These are phyloP conservation scores for Spisula subtruncata DNA, from an alignment of 2,888 invertebrate species.

Conservation along the genomic window DNA sequence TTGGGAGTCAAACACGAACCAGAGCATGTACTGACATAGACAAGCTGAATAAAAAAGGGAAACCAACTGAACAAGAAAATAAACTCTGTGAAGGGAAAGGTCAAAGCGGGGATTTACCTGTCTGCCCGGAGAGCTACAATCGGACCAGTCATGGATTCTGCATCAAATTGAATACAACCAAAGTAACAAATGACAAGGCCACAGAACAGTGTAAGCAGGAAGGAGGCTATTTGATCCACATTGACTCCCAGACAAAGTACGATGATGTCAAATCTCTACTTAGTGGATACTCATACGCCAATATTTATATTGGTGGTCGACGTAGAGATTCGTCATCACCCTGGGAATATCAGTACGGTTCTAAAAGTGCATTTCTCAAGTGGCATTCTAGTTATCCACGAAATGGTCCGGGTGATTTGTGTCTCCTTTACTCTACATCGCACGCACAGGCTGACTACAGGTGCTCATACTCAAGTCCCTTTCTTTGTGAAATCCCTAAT, in stretches of 20 bases:
- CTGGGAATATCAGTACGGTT: slow-evolving; percentile 11
- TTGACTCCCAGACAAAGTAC: background rate
- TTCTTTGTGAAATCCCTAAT: background rate
- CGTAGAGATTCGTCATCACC: background rate
- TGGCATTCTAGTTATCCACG: background rate
- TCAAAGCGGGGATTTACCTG: no score
- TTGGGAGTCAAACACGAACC: slow-evolving; percentile 22
- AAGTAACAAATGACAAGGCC: background rate
- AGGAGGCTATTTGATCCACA: slow-evolving; percentile 9
- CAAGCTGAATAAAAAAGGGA: background rate
- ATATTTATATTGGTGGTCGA: background rate
- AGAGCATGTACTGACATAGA: background rate
- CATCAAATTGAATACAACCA: background rate
- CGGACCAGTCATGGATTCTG: slow-evolving; percentile 1
- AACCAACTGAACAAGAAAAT: background rate
- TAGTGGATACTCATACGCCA: background rate
- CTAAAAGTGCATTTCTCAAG: background rate
- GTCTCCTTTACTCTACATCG: background rate
- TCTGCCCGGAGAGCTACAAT: background rate
- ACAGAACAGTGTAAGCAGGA: background rate
- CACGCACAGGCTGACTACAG: background rate
- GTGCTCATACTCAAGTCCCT: background rate
- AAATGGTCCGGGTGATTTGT: background rate
- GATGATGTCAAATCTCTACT: background rate
- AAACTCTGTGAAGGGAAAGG: slow-evolving; percentile 11